Evolutionary conservation across 2,113 vertebrate species (phyloP).

Genomic region (Dipodomys ordii): DNA sequence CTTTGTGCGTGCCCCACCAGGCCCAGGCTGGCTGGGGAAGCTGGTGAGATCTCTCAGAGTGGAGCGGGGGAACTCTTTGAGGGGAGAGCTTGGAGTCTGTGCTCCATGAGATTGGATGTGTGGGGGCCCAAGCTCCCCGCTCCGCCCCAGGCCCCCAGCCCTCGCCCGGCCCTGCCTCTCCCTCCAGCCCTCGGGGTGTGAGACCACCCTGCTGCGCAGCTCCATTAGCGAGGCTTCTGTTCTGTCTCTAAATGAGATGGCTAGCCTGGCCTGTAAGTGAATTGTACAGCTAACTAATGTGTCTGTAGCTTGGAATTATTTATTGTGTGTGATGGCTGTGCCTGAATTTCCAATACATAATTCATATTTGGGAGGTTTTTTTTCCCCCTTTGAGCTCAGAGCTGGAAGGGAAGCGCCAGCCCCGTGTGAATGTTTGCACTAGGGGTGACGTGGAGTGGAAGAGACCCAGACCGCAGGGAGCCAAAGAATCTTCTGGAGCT

Average conservation of each 20-base stretch:
- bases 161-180: too few relatives aligned
- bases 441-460: fast-evolving
- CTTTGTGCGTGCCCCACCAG: too few relatives aligned
- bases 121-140: too few relatives aligned
- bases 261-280: conserved; percentile 49
- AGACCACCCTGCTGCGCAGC: neutral
- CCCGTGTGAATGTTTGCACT: fast-evolving
- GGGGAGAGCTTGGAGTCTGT: too few relatives aligned
- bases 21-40: too few relatives aligned
- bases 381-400: conserved; percentile 16
- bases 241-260: neutral
- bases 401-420: neutral
- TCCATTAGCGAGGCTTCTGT: fast-evolving
- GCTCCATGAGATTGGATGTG: too few relatives aligned
- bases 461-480: too few relatives aligned
- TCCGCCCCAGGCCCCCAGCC: too few relatives aligned
- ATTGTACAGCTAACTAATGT: conserved; percentile 55
- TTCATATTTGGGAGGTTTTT: conserved; percentile 73
- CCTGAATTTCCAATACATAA: conserved; percentile 82
- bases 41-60: too few relatives aligned
- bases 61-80: too few relatives aligned
- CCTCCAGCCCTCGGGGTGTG: too few relatives aligned
- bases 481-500: fast-evolving
- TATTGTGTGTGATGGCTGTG: conserved; percentile 79
- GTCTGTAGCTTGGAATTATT: conserved; percentile 83